Conservation (phyloP, 2,113 vertebrate genomes). For the Rousettus leschenaultii region DNA sequence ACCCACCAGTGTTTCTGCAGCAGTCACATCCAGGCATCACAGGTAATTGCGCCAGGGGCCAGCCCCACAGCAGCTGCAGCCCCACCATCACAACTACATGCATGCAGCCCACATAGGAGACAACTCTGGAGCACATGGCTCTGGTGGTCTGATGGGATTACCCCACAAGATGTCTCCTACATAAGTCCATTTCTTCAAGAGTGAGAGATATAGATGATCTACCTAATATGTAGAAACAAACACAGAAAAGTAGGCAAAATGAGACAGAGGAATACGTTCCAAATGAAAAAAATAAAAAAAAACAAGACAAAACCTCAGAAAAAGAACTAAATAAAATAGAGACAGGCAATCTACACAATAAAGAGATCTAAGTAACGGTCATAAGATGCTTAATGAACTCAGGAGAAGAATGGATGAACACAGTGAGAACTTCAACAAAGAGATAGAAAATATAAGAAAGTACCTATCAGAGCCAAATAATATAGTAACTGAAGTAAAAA, state of each 20-base stretch:
- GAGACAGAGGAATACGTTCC: no score
- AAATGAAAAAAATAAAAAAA: no score
- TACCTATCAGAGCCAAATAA: background rate
- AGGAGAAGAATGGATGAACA: background rate
- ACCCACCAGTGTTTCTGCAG: background rate
- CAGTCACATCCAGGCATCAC: background rate
- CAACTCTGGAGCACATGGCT: background rate
- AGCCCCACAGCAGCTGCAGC: background rate
- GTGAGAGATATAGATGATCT: background rate
- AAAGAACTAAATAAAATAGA: background rate
- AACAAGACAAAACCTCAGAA: no score
- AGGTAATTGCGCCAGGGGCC: background rate
- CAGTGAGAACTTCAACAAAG: background rate
- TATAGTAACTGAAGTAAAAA: background rate
- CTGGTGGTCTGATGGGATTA: background rate
- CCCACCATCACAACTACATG: background rate
- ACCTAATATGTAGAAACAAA: no score
- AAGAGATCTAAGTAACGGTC: background rate
- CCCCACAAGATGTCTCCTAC: background rate
- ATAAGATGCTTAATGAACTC: background rate
- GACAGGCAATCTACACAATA: background rate
- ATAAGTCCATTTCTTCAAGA: background rate
- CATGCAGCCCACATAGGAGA: background rate
- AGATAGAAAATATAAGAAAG: background rate
- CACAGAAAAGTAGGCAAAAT: no score